These are phyloP conservation scores for Neodiprion fabricii DNA, from an alignment of 1,140 invertebrate genomes.

Conservation along the genomic window DNA sequence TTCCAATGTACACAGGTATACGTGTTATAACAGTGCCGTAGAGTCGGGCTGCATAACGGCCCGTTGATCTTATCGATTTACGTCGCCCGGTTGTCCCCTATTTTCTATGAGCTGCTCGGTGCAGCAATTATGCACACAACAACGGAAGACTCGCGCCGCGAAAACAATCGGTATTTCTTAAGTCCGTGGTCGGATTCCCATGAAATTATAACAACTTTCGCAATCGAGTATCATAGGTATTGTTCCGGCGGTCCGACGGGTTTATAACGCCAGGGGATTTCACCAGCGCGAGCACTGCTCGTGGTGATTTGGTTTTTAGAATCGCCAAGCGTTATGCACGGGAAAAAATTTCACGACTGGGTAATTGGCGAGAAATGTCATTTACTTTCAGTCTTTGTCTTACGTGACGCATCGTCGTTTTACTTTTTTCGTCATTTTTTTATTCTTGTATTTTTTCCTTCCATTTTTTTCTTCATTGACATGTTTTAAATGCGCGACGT, in stretches of 20 bases:
- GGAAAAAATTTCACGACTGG: neutral
- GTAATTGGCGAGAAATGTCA: slow-evolving; percentile 2
- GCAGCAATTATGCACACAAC: too few species aligned
- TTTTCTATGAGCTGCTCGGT: neutral
- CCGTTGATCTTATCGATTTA: neutral
- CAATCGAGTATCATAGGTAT: neutral
- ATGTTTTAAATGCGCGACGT: neutral
- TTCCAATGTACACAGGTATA: too few species aligned
- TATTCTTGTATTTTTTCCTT: too few species aligned
- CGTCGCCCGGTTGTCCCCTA: slow-evolving; percentile 1
- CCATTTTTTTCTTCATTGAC: too few species aligned
- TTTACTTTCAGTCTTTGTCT: neutral
- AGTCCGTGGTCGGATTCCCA: neutral
- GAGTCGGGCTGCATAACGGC: neutral
- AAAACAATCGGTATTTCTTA: neutral
- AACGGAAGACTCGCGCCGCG: neutral
- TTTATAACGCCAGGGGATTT: neutral
- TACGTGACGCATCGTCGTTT: too few species aligned
- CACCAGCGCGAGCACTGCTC: neutral
- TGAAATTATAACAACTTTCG: slow-evolving; percentile 3
- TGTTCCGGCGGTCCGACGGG: neutral
- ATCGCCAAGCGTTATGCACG: too few species aligned
- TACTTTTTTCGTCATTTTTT: too few species aligned
- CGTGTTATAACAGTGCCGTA: too few species aligned
- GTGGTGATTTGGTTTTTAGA: too few species aligned